Base-by-base conservation (phyloP, 2,888 invertebrate genomes). In the Mellilla xanthometata region DNA sequence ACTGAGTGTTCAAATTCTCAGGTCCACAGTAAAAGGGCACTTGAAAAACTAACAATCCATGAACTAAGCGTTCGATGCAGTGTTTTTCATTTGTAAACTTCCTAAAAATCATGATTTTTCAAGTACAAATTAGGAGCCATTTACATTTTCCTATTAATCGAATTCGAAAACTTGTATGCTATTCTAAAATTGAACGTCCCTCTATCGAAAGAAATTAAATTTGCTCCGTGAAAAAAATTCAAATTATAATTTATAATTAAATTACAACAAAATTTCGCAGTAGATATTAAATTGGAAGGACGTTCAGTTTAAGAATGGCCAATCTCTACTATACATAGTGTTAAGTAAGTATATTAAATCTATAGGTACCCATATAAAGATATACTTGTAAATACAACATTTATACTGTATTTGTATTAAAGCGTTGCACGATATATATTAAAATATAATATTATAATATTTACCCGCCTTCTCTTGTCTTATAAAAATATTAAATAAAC, bases 371-470 rank as follows among this genome's bases (percentile, higher is more conserved):
- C 33, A 58, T 30, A 13, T 35, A 43, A 28, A 26, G 10, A 43
- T 33, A 48, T 62, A 61, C 63, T 57, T 75, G 69, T 72, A 72
- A 52, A 71, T 69, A 73, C 31, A 40, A 48, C 50, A 60, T 69
- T 68, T 69, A 60, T 68, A 71, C 65, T 52, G 64, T 68, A 61
- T 68, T 68, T 68, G 44, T 64, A 64, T 61, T 60, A 53, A 29
- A 51, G 51, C 40, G 53, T 40, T 53, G 53, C 59, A 57, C 60
- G 6, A 49, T 46, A 35, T 38, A 36, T 28, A 38, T 26, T 12
- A 26, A 26, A 39, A 22, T 28, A 30, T 11, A 13, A 6, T 15
- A 15, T 24, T 12, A 39, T 23, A 33, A 34, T 35, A 36, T 33
- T 43, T 24, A 24, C 24, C 8, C 23, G 24, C 39, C 12, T 10